Conservation (phyloP, 2,888 invertebrate genomes). For the Zygaena filipendulae region DNA sequence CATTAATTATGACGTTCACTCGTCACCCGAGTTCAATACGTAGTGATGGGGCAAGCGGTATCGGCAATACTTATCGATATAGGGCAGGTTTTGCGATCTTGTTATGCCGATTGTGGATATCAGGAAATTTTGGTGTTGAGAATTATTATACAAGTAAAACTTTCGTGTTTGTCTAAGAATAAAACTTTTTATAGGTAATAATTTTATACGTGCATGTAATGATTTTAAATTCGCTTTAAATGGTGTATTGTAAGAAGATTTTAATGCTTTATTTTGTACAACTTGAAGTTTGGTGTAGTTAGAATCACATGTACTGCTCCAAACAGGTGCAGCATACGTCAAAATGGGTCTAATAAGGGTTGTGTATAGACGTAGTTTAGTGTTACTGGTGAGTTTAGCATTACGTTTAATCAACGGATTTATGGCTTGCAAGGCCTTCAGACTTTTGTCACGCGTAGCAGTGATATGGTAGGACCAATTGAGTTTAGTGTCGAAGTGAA, state of each 20-base stretch:
- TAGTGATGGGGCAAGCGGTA: not conserved
- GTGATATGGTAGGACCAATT: not conserved
- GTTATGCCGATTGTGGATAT: not conserved
- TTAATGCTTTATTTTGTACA: not conserved
- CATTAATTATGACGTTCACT: no score
- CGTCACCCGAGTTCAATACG: not conserved
- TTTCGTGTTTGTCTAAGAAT: not conserved
- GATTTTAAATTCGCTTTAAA: not conserved
- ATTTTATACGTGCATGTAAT: not conserved
- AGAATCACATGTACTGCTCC: not conserved
- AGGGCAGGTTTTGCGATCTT: not conserved
- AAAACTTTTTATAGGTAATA: not conserved
- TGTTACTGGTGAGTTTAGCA: not conserved
- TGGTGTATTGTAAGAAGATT: not conserved
- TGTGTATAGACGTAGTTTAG: not conserved
- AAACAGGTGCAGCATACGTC: not conserved
- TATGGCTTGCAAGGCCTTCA: not conserved
- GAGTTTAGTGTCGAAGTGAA: slow-evolving; percentile 2
- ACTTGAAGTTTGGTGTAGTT: not conserved
- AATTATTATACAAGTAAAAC: not conserved
- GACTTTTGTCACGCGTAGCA: not conserved
- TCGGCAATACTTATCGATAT: not conserved
- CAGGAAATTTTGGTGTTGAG: not conserved
- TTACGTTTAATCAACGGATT: not conserved
- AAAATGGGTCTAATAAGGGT: not conserved